phyloP scores from a whole-genome alignment of 2,113 vertebrate genomes.

The Antechinus flavipes region DNA sequence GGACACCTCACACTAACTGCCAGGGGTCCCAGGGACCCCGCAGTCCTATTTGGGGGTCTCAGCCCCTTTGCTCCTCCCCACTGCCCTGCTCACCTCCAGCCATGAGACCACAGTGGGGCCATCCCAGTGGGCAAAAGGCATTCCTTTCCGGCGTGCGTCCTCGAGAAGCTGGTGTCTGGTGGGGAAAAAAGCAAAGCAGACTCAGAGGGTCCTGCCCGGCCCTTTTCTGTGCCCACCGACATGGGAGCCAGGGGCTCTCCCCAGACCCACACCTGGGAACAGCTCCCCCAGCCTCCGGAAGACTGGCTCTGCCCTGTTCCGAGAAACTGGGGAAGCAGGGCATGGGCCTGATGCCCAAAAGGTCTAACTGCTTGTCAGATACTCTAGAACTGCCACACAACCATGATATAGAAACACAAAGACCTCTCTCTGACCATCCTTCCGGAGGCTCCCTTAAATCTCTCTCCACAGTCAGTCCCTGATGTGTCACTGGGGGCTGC shows the following conservation, averaged over 20 bases:
- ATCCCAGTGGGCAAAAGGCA: conserved; percentile 97
- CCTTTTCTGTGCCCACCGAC: background rate
- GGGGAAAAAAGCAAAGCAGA: conserved; percentile 51
- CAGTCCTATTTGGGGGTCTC: background rate
- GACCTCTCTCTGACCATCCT: background rate
- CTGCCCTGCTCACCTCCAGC: conserved; percentile 91
- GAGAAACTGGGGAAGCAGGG: background rate
- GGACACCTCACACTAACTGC: background rate
- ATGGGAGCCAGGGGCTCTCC: background rate
- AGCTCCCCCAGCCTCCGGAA: background rate
- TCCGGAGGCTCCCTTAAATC: background rate
- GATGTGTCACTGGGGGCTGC: background rate
- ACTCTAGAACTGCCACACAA: background rate
- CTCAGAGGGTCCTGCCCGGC: background rate
- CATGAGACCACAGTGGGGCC: conserved; percentile 98
- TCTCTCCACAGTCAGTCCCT: background rate
- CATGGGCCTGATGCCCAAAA: background rate
- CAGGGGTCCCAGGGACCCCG: background rate
- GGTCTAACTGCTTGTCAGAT: background rate
- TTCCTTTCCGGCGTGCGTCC: conserved; percentile 95
- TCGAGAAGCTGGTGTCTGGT: conserved; percentile 96
- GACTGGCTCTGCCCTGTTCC: background rate
- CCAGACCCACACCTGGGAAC: background rate
- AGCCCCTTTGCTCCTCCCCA: background rate
- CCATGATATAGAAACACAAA: background rate